Evolutionary conservation across 1,140 invertebrate species (phyloP), one percentile per base, ranked within the genome.

Genomic region (Drosophila saltans): DNA sequence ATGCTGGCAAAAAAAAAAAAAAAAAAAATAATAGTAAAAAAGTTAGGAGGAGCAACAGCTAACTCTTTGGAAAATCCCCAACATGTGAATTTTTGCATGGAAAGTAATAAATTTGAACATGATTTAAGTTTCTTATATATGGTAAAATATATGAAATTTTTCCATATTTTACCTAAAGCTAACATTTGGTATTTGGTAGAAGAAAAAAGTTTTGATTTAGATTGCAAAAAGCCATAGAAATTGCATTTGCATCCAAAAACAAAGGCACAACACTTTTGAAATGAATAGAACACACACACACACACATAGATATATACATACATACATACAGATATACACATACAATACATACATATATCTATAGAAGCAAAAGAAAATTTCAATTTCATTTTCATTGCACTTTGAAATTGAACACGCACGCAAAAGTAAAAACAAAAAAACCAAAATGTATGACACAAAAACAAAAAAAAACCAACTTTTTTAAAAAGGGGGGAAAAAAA

Each of bases 361-460:
- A 10, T 2, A 39, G 11, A 59, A 56, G 45, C 33, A 52, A 9
- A 55, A 52, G 24, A 24, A 48, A 72, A 75, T 78, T 81, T 85
- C 62, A 72, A 86, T 81, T 81, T 81, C 78, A 78, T 68, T 85
- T 81, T 68, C 55, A 84, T 64, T 78, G 68, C 73, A 66, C 61
- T 76, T 70, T 74, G 55, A 72, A 73, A 77, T 77, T 66, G 69
- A 69, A 66, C 69, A 79, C 80, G 73, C 81, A 79, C 65, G 59
- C 60, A 62, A 57, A 33, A 56, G 43, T 3, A 56, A 24, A 28
- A 30, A 58, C 2, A 61, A 8, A 8, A 52, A 52, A 52, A 26
- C 45, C 16, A 16, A 16, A 16, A 16, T 36, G 55, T 76, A 43
- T 36, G 43, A 69, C 45, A 16, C 43, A 56, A 36, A 36, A 41